phyloP scores from a whole-genome alignment of 2,888 invertebrate species.

The Heliconius cydno region DNA sequence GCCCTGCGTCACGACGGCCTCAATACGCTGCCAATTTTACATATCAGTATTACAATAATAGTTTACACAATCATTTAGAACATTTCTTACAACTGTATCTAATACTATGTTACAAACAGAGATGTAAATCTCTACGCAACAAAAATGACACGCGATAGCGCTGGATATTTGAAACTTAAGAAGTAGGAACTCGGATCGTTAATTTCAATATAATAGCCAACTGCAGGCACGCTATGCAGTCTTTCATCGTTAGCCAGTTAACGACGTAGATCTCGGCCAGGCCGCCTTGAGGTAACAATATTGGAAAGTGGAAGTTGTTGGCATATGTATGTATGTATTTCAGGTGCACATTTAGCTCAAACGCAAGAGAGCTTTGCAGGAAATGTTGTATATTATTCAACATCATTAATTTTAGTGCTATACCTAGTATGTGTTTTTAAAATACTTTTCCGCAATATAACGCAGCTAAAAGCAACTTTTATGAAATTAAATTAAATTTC shows the following conservation, averaged over 20 bases:
- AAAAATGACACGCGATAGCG: constrained; percentile 33
- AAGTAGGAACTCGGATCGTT: constrained; percentile 41
- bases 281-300: constrained; percentile 42
- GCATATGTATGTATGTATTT: constrained; percentile 38
- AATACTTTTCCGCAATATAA: not conserved
- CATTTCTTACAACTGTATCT: not conserved
- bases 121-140: constrained; percentile 21
- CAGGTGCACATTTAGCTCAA: constrained; percentile 39
- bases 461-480: not conserved
- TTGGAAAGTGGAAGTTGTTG: constrained; percentile 44
- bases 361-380: constrained; percentile 35
- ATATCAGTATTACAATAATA: not conserved
- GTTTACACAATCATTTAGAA: not conserved
- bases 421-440: not conserved
- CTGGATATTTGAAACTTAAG: constrained; percentile 40
- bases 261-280: constrained; percentile 42
- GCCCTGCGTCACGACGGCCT: not conserved
- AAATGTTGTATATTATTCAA: constrained; percentile 33
- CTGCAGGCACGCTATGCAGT: constrained; percentile 43
- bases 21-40: not conserved
- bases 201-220: constrained; percentile 43
- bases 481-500: constrained; percentile 6
- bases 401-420: constrained; percentile 27
- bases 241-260: constrained; percentile 44
- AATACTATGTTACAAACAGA: not conserved